Evolutionary conservation across 2,888 invertebrate species (phyloP).

Genomic region (Myathropa florea): DNA sequence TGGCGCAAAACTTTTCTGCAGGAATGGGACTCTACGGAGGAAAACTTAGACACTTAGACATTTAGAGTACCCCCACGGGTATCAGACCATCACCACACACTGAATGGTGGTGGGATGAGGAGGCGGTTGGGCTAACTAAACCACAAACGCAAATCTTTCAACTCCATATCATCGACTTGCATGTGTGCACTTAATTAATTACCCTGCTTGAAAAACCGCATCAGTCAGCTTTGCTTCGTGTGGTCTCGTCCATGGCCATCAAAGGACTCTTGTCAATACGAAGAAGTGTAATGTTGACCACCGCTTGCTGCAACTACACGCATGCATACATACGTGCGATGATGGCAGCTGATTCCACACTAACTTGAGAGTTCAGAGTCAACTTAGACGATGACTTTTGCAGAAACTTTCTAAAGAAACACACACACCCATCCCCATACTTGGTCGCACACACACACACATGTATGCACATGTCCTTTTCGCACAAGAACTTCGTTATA

Average conservation of each 20-base stretch:
- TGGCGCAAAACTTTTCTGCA: slow-evolving; percentile 37
- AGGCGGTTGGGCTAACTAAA: neutral
- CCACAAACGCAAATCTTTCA: slow-evolving; percentile 50
- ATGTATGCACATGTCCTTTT: slow-evolving; percentile 17
- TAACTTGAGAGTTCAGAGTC: slow-evolving; percentile 25
- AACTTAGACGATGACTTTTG: slow-evolving; percentile 9
- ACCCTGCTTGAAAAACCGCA: slow-evolving; percentile 41
- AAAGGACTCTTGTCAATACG: slow-evolving; percentile 36
- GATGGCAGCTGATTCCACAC: slow-evolving; percentile 10
- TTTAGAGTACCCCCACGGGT: neutral
- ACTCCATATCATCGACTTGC: slow-evolving; percentile 53
- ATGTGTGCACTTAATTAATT: slow-evolving; percentile 60
- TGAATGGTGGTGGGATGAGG: neutral
- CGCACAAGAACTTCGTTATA: slow-evolving; percentile 60
- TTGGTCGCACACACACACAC: neutral
- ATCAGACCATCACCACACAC: neutral
- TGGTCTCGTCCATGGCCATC: neutral
- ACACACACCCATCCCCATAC: neutral
- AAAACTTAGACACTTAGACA: slow-evolving; percentile 45
- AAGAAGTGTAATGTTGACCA: slow-evolving; percentile 34
- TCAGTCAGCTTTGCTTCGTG: slow-evolving; percentile 12
- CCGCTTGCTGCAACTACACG: slow-evolving; percentile 7
- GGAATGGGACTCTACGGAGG: neutral
- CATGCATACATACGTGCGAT: neutral
- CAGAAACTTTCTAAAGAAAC: slow-evolving; percentile 24